Evolutionary conservation across 2,113 vertebrate species (phyloP).

Genomic region (Tyrannus savana): DNA sequence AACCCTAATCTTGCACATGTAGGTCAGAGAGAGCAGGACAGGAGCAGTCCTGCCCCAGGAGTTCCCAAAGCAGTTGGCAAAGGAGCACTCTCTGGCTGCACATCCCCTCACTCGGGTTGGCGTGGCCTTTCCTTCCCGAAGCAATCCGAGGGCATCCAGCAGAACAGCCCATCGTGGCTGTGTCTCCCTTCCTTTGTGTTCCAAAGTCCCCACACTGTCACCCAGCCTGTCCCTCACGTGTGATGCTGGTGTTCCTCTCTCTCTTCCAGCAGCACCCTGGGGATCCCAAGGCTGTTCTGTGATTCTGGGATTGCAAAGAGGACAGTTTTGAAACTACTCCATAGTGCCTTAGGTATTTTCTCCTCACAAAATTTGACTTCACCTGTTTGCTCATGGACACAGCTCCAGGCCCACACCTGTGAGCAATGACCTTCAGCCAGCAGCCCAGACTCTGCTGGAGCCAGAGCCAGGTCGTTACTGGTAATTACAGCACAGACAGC

Average conservation of each 20-base stretch:
- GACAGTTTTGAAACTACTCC: not conserved
- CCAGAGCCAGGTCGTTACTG: accelerated
- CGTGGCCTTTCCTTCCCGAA: accelerated
- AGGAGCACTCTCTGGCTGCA: accelerated
- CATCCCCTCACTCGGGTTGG: accelerated
- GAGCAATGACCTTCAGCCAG: accelerated
- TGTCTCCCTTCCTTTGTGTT: accelerated
- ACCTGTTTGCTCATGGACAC: accelerated
- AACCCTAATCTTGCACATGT: accelerated
- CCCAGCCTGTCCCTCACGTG: accelerated
- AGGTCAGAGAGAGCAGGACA: not conserved
- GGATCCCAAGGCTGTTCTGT: not conserved
- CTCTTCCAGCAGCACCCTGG: not conserved
- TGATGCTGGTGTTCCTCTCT: not conserved
- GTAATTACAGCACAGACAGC: not conserved
- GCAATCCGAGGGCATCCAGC: accelerated
- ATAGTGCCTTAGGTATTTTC: accelerated
- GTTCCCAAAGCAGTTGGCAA: accelerated
- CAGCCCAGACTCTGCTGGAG: not conserved
- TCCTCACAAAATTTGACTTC: accelerated
- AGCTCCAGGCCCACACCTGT: not conserved
- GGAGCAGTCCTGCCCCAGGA: not conserved
- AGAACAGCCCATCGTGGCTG: accelerated
- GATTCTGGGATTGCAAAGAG: not conserved
- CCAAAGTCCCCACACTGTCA: accelerated